Evolutionary conservation across 2,113 vertebrate species (phyloP).

Genomic region (Erpornis zantholeuca): DNA sequence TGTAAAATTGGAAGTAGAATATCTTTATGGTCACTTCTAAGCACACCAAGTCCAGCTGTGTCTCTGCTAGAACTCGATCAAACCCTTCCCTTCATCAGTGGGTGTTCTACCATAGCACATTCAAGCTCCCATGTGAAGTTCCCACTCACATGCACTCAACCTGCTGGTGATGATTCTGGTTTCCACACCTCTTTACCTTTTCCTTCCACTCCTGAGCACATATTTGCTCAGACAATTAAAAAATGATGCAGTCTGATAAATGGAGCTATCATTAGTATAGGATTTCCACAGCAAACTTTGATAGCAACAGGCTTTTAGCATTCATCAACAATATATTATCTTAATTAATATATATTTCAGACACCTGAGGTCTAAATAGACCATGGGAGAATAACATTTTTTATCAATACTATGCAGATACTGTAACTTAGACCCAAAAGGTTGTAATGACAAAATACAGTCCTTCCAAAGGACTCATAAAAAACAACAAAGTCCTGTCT

Average conservation of each 20-base stretch:
- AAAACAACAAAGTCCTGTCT: not conserved
- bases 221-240: not conserved
- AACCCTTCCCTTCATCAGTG: not conserved
- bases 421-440: not conserved
- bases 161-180: not conserved
- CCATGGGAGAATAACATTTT: not conserved
- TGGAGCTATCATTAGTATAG: not conserved
- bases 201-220: not conserved
- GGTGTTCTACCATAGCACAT: not conserved
- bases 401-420: too few relatives aligned
- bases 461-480: not conserved
- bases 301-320: not conserved
- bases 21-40: not conserved
- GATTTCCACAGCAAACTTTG: not conserved
- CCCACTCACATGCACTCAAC: not conserved
- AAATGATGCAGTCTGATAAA: not conserved
- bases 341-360: not conserved
- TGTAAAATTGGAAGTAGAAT: not conserved
- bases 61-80: not conserved
- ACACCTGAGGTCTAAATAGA: not conserved
- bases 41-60: not conserved
- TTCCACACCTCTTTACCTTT: not conserved
- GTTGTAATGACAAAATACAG: not conserved
- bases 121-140: not conserved
- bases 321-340: not conserved